A percentile compares a stretch with the other conserved stretches of the same genome.
These are phyloP conservation scores for Paramormyrops kingsleyae DNA, from an alignment of 2,113 vertebrate species.

Conservation along the genomic window DNA sequence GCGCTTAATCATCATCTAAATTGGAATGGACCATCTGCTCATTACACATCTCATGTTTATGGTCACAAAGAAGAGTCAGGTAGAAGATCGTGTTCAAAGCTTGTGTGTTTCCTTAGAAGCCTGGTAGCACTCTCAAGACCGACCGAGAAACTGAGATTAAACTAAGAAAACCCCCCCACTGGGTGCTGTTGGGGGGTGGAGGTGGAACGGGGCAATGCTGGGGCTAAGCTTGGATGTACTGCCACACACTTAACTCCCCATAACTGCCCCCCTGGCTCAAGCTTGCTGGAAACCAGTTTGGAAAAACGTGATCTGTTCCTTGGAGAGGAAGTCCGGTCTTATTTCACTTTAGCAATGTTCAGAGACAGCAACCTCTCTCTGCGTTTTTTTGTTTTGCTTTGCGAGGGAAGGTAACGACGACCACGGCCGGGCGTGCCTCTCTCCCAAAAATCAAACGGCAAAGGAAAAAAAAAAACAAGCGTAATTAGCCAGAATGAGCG, in stretches of 20 bases:
- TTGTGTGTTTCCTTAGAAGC: not conserved
- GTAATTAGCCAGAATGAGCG: not conserved
- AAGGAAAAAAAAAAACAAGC: not conserved
- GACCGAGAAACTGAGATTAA: not conserved
- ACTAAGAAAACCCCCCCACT: not conserved
- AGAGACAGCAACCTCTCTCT: conserved; percentile 5
- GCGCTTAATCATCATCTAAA: not conserved
- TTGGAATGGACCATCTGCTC: not conserved
- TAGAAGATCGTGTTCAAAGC: not conserved
- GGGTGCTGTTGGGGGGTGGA: not conserved
- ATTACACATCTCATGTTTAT: not conserved
- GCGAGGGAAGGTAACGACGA: not conserved
- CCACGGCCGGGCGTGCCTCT: not conserved
- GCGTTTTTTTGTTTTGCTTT: not conserved
- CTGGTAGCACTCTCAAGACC: not conserved
- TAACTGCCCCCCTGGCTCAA: conserved; percentile 24
- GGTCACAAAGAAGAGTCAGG: not conserved
- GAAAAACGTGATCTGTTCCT: conserved; percentile 34
- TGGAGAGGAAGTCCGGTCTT: conserved; percentile 36
- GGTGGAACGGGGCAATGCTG: not conserved
- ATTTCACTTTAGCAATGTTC: conserved; percentile 37
- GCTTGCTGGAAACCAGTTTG: conserved; percentile 26
- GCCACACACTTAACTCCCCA: conserved; percentile 28
- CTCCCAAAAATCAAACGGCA: conserved; percentile 3
- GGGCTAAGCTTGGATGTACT: conserved; percentile 20